These are phyloP conservation scores for Tigriopus japonicus DNA, from an alignment of 1,140 invertebrate genomes.

Conservation along the genomic window DNA sequence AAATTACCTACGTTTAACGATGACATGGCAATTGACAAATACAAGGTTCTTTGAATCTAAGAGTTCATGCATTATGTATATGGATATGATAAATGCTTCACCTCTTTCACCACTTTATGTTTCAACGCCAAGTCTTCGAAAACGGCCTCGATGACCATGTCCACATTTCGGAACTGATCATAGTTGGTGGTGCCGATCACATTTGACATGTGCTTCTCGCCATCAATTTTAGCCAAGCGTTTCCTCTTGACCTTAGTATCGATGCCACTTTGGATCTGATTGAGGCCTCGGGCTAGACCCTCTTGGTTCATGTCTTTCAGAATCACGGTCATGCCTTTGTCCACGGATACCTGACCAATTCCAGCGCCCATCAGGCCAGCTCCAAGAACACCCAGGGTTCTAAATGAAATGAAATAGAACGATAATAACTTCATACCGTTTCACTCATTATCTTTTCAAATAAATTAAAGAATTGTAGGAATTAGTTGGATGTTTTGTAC, in stretches of 20 bases:
- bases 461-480: too few species aligned
- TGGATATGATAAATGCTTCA: conserved; percentile 23
- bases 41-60: too few species aligned
- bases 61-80: too few species aligned
- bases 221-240: conserved; percentile 50
- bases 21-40: too few species aligned
- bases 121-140: conserved; percentile 94
- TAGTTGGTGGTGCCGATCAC: conserved; percentile 65
- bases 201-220: conserved; percentile 55
- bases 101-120: conserved; percentile 90
- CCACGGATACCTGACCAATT: conserved; percentile 89
- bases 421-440: too few species aligned
- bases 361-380: conserved; percentile 96
- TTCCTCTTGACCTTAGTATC: conserved; percentile 60
- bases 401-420: conserved; percentile 20
- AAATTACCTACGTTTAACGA: too few species aligned
- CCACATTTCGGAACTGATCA: conserved; percentile 61
- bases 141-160: conserved; percentile 96
- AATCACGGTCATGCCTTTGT: conserved; percentile 76
- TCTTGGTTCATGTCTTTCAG: conserved; percentile 72
- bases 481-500: too few species aligned
- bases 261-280: conserved; percentile 72
- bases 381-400: conserved; percentile 68
- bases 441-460: too few species aligned
- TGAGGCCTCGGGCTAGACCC: conserved; percentile 65